A percentile compares a stretch with the other conserved stretches of the same genome.
Conservation (phyloP, 2,797 vertebrate species). For the Pogonophryne albipinna region DNA sequence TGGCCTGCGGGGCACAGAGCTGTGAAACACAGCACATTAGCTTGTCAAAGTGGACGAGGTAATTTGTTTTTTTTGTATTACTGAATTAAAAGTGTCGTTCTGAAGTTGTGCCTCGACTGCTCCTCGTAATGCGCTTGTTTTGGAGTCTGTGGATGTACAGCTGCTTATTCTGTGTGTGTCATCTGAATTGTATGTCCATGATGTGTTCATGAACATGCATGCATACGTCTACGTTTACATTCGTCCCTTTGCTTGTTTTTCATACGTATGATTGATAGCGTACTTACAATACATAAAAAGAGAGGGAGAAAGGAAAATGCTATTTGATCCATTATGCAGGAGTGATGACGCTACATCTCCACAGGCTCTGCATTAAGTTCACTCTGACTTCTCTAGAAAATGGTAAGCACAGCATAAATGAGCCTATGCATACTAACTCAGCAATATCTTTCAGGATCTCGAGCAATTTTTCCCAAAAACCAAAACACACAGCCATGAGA, state of each 20-base stretch:
- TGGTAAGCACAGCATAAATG: slow-evolving; percentile 63
- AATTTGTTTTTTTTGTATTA: slow-evolving; percentile 66
- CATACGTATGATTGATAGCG: slow-evolving; percentile 59
- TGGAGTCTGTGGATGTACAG: not conserved
- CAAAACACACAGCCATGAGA: slow-evolving; percentile 1
- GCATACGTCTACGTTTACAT: slow-evolving; percentile 14
- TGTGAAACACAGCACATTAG: slow-evolving; percentile 67
- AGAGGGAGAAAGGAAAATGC: slow-evolving; percentile 26
- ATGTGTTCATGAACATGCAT: not conserved
- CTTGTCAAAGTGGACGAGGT: slow-evolving; percentile 65
- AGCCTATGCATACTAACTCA: slow-evolving; percentile 53
- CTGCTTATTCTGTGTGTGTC: not conserved
- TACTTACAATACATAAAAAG: slow-evolving; percentile 39
- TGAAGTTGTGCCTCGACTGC: slow-evolving; percentile 5
- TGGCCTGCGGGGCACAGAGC: slow-evolving; percentile 55
- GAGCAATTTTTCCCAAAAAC: slow-evolving; percentile 19
- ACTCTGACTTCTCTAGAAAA: slow-evolving; percentile 43
- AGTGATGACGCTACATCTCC: slow-evolving; percentile 68
- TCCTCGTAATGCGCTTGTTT: not conserved
- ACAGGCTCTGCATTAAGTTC: slow-evolving; percentile 58
- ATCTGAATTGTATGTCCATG: not conserved
- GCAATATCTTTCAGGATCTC: slow-evolving; percentile 57
- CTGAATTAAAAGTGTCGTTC: slow-evolving; percentile 56
- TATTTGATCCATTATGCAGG: slow-evolving; percentile 65
- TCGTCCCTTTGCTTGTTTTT: slow-evolving; percentile 16